These are phyloP conservation scores for Eulemur rubriventer DNA, from an alignment of 2,797 vertebrate genomes.

Conservation along the genomic window DNA sequence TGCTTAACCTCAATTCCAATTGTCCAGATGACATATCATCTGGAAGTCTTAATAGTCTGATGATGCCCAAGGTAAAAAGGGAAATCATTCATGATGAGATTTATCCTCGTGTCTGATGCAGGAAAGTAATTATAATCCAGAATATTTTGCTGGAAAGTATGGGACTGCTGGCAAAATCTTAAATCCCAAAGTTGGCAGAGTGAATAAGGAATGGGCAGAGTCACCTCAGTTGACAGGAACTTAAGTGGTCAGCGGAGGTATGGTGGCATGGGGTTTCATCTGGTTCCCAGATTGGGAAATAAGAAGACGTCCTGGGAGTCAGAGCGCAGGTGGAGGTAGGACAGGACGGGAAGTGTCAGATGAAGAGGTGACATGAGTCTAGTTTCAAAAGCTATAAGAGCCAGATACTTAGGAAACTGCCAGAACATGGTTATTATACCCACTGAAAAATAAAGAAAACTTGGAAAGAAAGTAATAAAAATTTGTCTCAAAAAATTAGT, in stretches of 20 bases:
- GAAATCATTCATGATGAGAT: neutral
- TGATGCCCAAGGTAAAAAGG: neutral
- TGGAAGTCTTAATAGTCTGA: neutral
- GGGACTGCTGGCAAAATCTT: neutral
- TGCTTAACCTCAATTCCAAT: neutral
- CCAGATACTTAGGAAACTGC: neutral
- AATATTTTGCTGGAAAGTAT: neutral
- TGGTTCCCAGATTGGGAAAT: neutral
- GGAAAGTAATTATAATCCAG: neutral
- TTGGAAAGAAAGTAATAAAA: neutral
- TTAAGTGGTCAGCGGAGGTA: neutral
- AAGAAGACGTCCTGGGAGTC: neutral
- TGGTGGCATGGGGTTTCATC: neutral
- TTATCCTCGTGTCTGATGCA: neutral
- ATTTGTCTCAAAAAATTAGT: neutral
- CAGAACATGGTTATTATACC: neutral
- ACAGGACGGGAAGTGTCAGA: neutral
- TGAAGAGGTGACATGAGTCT: neutral
- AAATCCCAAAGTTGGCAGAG: neutral
- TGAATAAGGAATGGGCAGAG: neutral
- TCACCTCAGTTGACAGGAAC: neutral
- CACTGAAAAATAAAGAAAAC: neutral
- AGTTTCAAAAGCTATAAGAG: neutral
- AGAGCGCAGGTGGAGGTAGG: rapidly evolving
- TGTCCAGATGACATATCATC: neutral